Percentiles rank a stretch among this genome's conserved stretches.
phyloP scores from a whole-genome alignment of 2,113 vertebrate genomes.

The Dinomys branickii region DNA sequence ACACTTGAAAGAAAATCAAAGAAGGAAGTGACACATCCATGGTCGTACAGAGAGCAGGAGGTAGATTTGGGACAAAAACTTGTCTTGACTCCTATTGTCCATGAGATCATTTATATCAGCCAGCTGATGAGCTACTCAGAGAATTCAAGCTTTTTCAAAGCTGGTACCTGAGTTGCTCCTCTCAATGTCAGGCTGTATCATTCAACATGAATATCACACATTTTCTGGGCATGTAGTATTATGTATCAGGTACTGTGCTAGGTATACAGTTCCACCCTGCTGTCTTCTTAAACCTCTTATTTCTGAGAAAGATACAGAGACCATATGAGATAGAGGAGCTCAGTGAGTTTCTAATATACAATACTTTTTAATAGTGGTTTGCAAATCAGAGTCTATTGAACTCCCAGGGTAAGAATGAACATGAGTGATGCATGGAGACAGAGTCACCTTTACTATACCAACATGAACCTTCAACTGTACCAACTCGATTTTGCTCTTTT shows the following conservation, averaged over 20 bases:
- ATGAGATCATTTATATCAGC: not conserved
- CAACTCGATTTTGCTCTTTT: not conserved
- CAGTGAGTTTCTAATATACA: not conserved
- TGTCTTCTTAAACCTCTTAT: not conserved
- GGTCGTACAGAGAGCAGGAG: not conserved
- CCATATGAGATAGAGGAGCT: not conserved
- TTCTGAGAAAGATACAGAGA: not conserved
- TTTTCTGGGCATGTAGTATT: not conserved
- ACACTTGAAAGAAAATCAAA: not conserved
- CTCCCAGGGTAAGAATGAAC: not conserved
- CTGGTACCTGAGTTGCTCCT: not conserved
- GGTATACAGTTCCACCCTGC: not conserved
- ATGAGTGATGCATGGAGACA: accelerated
- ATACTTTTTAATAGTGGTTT: not conserved
- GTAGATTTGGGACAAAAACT: not conserved
- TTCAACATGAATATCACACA: not conserved
- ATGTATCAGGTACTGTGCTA: too few species aligned
- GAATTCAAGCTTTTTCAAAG: not conserved
- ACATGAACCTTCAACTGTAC: not conserved
- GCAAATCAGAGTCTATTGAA: not conserved
- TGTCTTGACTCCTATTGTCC: not conserved
- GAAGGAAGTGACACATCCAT: not conserved
- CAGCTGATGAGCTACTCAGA: not conserved
- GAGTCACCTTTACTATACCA: not conserved
- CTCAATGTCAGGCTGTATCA: not conserved